Evolutionary conservation across 2,113 vertebrate species (phyloP).

Genomic region (Choloepus hoffmanni): DNA sequence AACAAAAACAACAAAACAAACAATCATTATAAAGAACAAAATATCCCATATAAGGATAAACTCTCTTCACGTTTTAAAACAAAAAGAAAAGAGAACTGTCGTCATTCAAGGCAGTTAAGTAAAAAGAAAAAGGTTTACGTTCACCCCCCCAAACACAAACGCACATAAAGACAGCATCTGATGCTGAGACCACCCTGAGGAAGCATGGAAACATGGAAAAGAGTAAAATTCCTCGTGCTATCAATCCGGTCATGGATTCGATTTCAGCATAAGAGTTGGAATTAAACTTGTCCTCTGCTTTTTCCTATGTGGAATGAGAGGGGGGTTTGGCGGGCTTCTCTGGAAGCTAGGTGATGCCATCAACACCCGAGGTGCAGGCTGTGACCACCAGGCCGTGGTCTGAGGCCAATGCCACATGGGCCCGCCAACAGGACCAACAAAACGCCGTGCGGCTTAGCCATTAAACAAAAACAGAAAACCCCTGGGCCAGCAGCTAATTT

Average conservation of each 20-base stretch:
- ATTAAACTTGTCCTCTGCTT: rapidly evolving
- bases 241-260: not conserved
- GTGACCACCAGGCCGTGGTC: not conserved
- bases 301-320: not conserved
- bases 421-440: rapidly evolving
- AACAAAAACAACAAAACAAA: not conserved
- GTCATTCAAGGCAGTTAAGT: not conserved
- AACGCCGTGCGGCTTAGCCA: not conserved
- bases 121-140: not conserved
- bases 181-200: not conserved
- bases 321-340: not conserved
- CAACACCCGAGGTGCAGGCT: not conserved
- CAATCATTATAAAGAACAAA: not conserved
- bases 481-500: not conserved
- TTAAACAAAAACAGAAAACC: not conserved
- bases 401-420: not conserved
- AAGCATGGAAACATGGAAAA: rapidly evolving
- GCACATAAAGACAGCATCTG: rapidly evolving
- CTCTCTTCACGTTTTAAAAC: not conserved
- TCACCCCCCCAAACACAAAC: not conserved
- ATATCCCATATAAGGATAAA: not conserved
- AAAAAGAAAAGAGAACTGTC: not conserved
- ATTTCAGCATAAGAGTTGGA: not conserved
- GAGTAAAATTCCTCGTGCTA: not conserved
- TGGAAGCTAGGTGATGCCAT: not conserved